Base-by-base conservation (phyloP, 1,140 invertebrate genomes). In the Brachionus manjavacas region DNA sequence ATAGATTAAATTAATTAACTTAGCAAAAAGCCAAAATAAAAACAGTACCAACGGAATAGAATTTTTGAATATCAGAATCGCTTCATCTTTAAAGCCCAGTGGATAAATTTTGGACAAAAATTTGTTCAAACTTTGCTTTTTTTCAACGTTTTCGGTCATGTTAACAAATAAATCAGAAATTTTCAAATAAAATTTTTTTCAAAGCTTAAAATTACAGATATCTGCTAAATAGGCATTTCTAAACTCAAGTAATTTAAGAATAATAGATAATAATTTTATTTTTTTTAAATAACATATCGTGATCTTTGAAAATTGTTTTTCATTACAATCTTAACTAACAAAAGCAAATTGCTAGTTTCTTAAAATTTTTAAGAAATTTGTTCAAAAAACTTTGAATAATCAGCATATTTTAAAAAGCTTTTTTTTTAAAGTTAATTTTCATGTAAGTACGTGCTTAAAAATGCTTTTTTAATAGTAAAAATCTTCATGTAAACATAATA, bases 81-180 rank as follows among this genome's bases (percentile, higher is more conserved):
- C 41, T 49, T 76, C 72, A 49, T 76, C 41, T 76, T 76, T 76
- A 25, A 76, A 49, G 7, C 72, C 72, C 3, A 76, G 23, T 23
- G 72, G 72, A 76, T 49, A 76, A 23, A 76, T 46, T 76, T 49
- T 76, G 16, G 28, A 41, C 16, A 72, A 16, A 20, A 41, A 31
- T 28, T n/a, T 70, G n/a, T 70, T 14, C 4, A 28, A 72, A 72
- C 16, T 41, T 20, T 16, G 6, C 16, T 72, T 31, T 16, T 41
- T 0, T 8, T 20, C 68, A 2, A 6, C 16, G 14, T 23, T 41
- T 72, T 72, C 35, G 39, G 31, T 39, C 68, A 72, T 72, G 12
- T 72, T 72, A 16, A 20, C 46, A 4, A 52, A 14, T 20, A 60
- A 23, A 23, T 20, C 8, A 60, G 20, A 60, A 16, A 60, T 20